These are phyloP conservation scores for Lumbricus terrestris DNA, from an alignment of 2,888 invertebrate species.

Conservation along the genomic window DNA sequence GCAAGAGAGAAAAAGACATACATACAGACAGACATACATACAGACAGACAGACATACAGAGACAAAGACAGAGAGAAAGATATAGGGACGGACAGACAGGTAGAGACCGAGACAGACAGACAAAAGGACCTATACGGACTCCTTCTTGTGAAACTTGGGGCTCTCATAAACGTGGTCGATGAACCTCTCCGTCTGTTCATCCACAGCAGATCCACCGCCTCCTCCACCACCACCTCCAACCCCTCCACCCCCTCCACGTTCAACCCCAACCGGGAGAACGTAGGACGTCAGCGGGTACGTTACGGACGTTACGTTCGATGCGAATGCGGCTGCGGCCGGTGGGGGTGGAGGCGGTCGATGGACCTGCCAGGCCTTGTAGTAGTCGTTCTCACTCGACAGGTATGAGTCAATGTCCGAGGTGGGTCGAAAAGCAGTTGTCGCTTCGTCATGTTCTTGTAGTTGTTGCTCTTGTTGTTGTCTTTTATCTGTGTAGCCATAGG, in stretches of 20 bases:
- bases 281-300: conserved; percentile 16
- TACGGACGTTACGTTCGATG: neutral
- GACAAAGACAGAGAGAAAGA: too few relatives aligned
- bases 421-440: neutral
- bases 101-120: neutral
- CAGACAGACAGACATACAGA: neutral
- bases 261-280: neutral
- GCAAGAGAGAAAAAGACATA: too few relatives aligned
- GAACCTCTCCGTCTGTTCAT: neutral
- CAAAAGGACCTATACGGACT: neutral
- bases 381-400: conserved; percentile 21
- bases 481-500: neutral
- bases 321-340: neutral
- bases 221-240: too few relatives aligned
- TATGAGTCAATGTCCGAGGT: conserved; percentile 22
- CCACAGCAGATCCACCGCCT: neutral
- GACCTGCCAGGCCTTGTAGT: conserved; percentile 23
- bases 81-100: too few relatives aligned
- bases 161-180: conserved; percentile 23
- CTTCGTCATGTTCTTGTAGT: neutral
- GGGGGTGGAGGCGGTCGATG: neutral
- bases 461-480: neutral
- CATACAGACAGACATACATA: neutral
- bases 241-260: neutral
- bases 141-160: conserved; percentile 19